Evolutionary conservation across 2,797 vertebrate species (phyloP).

Genomic region (Corythornis leucogaster): DNA sequence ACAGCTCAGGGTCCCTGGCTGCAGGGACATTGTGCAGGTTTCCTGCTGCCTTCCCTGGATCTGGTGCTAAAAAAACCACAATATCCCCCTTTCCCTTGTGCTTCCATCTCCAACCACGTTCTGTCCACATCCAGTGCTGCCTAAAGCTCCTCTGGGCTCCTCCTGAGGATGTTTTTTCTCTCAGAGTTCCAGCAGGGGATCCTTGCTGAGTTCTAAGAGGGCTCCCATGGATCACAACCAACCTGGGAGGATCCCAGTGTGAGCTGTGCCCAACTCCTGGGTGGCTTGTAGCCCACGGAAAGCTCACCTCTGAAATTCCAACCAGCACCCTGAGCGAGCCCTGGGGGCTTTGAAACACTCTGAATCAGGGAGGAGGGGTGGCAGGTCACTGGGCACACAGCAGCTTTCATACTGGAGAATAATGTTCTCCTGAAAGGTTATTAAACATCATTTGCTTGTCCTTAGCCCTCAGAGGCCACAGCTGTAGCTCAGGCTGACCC

Average conservation of each 20-base stretch:
- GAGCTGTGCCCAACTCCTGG: background rate
- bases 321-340: background rate
- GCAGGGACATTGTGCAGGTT: background rate
- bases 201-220: conserved; percentile 47
- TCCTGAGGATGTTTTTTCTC: conserved; percentile 50
- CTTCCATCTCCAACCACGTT: background rate
- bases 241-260: background rate
- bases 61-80: background rate
- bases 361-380: background rate
- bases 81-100: background rate
- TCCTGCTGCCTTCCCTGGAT: conserved; percentile 39
- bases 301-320: background rate
- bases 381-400: background rate
- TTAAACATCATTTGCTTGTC: background rate
- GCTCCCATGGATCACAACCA: conserved; percentile 28
- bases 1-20: background rate
- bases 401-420: background rate
- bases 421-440: background rate
- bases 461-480: background rate
- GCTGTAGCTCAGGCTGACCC: background rate
- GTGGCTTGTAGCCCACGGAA: background rate
- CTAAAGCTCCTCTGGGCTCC: conserved; percentile 27
- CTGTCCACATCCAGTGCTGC: conserved; percentile 51
- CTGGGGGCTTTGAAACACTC: background rate
- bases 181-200: conserved; percentile 6